Percentiles rank a stretch among this genome's conserved stretches.
Evolutionary conservation across 2,888 invertebrate species (phyloP).

Genomic region (Brachyptera risi): DNA sequence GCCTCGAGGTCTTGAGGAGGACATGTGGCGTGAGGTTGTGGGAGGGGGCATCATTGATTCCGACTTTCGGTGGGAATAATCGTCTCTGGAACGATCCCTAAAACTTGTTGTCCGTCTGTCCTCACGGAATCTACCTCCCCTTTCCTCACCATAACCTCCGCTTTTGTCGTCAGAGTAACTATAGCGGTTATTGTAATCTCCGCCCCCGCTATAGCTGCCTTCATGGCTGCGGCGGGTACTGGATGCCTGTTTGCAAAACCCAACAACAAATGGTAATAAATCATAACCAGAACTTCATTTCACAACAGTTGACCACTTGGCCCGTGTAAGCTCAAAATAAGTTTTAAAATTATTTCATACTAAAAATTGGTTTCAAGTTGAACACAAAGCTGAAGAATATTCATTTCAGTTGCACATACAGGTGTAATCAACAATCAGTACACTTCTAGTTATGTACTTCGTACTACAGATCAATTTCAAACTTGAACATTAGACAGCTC

Average conservation of each 20-base stretch:
- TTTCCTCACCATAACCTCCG: slow-evolving; percentile 33
- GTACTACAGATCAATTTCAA: too few relatives aligned
- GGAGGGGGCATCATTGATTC: slow-evolving; percentile 32
- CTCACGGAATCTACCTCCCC: slow-evolving; percentile 33
- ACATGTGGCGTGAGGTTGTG: slow-evolving; percentile 25
- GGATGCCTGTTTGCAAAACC: slow-evolving; percentile 34
- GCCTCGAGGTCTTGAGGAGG: slow-evolving; percentile 32
- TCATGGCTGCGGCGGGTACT: slow-evolving; percentile 35
- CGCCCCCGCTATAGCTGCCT: slow-evolving; percentile 32
- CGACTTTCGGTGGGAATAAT: slow-evolving; percentile 33
- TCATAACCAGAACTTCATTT: too few relatives aligned
- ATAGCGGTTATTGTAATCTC: slow-evolving; percentile 34
- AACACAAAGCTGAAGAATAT: too few relatives aligned
- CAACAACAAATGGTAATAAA: too few relatives aligned
- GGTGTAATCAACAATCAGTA: too few relatives aligned
- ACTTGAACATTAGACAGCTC: too few relatives aligned
- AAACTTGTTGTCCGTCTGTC: slow-evolving; percentile 32
- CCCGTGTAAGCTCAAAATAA: too few relatives aligned
- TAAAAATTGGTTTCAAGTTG: too few relatives aligned
- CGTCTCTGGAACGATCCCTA: slow-evolving; percentile 33
- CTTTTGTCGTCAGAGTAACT: slow-evolving; percentile 34
- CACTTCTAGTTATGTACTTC: too few relatives aligned
- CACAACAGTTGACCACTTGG: too few relatives aligned
- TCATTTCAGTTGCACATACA: too few relatives aligned
- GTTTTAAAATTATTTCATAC: too few relatives aligned